Evolutionary conservation across 2,113 vertebrate genomes (phyloP).

Genomic region (Phasianus colchicus): DNA sequence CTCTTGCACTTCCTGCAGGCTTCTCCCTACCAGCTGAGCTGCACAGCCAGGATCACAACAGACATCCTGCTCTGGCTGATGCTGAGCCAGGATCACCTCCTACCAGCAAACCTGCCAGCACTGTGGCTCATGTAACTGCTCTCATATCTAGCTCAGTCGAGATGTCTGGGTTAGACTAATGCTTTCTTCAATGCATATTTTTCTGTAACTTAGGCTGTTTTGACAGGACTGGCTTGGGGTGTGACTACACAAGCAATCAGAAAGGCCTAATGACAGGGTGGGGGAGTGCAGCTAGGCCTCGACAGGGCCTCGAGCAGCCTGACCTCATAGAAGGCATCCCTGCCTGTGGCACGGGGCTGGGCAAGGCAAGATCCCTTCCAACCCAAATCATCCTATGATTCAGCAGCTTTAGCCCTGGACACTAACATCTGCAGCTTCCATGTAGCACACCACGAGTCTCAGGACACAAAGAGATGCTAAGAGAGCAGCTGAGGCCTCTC

Average conservation of each 20-base stretch:
- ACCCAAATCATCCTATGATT: neutral
- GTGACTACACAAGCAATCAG: neutral
- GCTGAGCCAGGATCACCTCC: neutral
- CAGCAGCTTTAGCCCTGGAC: neutral
- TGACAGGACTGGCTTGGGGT: neutral
- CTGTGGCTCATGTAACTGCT: neutral
- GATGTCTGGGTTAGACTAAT: neutral
- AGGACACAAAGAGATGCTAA: neutral
- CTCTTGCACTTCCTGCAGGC: neutral
- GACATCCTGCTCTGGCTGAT: accelerated
- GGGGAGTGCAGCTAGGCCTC: neutral
- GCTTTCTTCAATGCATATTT: neutral
- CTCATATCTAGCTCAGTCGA: accelerated
- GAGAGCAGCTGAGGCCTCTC: neutral
- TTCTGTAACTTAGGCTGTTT: neutral
- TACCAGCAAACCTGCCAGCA: neutral
- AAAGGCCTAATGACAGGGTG: accelerated
- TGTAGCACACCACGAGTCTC: neutral
- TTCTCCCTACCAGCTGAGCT: accelerated
- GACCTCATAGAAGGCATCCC: neutral
- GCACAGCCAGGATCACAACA: neutral
- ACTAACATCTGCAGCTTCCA: neutral
- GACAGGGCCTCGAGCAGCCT: neutral
- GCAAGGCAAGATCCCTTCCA: neutral
- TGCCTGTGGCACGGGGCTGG: neutral